Conservation (phyloP, 2,888 invertebrate genomes). For the Tiliacea aurago region DNA sequence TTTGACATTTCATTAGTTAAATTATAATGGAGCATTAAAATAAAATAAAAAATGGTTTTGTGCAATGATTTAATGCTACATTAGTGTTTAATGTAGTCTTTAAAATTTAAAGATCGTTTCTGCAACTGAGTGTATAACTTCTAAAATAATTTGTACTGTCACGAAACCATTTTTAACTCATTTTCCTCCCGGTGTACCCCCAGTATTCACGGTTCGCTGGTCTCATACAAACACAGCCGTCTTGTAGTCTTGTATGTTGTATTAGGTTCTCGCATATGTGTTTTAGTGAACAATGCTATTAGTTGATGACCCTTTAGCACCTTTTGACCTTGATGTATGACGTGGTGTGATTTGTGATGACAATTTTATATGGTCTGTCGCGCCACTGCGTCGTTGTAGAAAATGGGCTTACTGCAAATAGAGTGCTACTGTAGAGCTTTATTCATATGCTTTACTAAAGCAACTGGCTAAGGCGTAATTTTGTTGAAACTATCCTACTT, state of each 20-base stretch:
- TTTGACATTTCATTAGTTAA: too few species aligned
- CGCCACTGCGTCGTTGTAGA: not conserved
- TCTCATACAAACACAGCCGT: constrained; percentile 39
- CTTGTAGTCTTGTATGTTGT: constrained; percentile 25
- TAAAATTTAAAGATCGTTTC: too few species aligned
- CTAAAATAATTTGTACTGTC: not conserved
- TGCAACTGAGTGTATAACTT: too few species aligned
- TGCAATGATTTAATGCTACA: too few species aligned
- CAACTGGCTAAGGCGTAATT: not conserved
- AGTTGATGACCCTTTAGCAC: constrained; percentile 28
- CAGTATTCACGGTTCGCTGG: constrained; percentile 51
- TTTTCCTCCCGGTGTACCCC: constrained; percentile 45
- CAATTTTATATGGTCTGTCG: not conserved
- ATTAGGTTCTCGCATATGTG: constrained; percentile 25
- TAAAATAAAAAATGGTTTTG: too few species aligned
- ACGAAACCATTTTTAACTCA: not conserved
- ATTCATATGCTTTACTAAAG: not conserved
- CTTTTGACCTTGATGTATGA: constrained; percentile 19
- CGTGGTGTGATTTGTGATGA: constrained; percentile 13
- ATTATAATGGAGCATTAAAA: too few species aligned
- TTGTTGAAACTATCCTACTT: not conserved
- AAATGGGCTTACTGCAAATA: not conserved
- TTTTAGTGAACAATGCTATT: constrained; percentile 42
- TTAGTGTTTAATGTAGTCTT: too few species aligned
- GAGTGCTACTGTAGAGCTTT: not conserved